phyloP scores from a whole-genome alignment of 1,140 invertebrate genomes.

The Drosophila equinoxialis region DNA sequence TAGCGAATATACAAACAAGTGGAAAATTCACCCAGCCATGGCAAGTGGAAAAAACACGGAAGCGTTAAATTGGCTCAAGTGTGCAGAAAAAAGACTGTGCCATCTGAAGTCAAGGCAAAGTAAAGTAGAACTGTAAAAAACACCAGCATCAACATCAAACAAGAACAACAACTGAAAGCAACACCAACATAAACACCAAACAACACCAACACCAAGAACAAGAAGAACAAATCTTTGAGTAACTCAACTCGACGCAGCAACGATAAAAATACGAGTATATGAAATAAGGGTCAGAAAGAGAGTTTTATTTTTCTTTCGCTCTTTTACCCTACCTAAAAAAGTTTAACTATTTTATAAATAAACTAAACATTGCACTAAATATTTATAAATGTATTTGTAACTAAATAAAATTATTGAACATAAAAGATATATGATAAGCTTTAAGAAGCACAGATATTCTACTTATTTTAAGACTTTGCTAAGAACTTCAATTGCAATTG shows the following conservation, averaged over 20 bases:
- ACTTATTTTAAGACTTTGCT: too few relatives aligned
- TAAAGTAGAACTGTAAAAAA: conserved; percentile 1
- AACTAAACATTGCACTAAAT: too few relatives aligned
- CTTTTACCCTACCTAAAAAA: neutral
- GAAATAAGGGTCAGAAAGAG: conserved; percentile 10
- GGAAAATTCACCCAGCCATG: conserved; percentile 46
- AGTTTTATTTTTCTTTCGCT: neutral
- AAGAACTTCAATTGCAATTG: too few relatives aligned
- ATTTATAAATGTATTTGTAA: too few relatives aligned
- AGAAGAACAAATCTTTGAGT: conserved; percentile 7
- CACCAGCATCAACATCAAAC: conserved; percentile 19
- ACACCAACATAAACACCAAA: conserved; percentile 19
- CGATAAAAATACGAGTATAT: conserved; percentile 11
- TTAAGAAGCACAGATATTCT: too few relatives aligned
- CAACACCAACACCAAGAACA: conserved; percentile 1
- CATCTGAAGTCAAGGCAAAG: conserved; percentile 40
- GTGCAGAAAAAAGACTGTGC: conserved; percentile 40
- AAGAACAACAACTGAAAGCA: neutral
- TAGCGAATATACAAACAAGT: neutral
- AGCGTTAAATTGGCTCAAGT: conserved; percentile 74
- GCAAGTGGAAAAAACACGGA: conserved; percentile 70
- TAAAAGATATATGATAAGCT: too few relatives aligned
- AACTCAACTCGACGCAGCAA: conserved; percentile 5
- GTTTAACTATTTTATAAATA: too few relatives aligned
- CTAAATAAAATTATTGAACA: too few relatives aligned